These are phyloP conservation scores for Corythornis cristatus DNA, from an alignment of 2,113 vertebrate species.

Conservation along the genomic window DNA sequence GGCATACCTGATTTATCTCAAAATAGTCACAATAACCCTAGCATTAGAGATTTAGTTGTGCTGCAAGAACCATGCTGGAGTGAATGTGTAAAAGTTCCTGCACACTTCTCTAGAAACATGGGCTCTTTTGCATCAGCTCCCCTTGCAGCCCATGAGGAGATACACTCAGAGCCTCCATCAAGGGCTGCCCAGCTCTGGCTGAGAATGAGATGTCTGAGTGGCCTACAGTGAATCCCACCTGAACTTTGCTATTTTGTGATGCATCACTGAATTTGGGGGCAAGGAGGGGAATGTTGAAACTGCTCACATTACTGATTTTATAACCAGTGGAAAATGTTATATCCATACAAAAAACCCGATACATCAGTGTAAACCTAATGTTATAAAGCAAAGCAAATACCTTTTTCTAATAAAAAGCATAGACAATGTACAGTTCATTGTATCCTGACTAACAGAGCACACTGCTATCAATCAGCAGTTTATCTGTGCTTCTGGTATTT, in stretches of 20 bases:
- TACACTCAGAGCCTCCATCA: not conserved
- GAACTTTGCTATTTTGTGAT: not conserved
- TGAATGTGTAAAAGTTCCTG: fast-evolving
- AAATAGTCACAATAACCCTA: not conserved
- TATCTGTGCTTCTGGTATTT: not conserved
- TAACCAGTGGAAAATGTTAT: not conserved
- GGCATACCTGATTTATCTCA: not conserved
- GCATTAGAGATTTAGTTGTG: not conserved
- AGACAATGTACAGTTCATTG: not conserved
- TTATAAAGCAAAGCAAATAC: not conserved
- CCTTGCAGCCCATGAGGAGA: not conserved
- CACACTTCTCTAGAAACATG: not conserved
- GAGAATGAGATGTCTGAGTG: not conserved
- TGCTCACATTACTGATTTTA: too few species aligned
- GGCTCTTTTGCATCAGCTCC: slow-evolving; percentile 10
- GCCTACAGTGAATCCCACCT: not conserved
- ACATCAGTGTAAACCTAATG: not conserved
- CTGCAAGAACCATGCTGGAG: not conserved
- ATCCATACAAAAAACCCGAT: not conserved
- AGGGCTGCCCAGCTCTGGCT: not conserved
- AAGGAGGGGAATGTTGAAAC: not conserved
- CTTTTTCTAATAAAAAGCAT: not conserved
- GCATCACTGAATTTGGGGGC: not conserved
- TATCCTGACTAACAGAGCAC: not conserved
- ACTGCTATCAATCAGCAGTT: not conserved